These are phyloP conservation scores for Coecobrya sp. DNA, from an alignment of 2,888 invertebrate species.

Conservation along the genomic window DNA sequence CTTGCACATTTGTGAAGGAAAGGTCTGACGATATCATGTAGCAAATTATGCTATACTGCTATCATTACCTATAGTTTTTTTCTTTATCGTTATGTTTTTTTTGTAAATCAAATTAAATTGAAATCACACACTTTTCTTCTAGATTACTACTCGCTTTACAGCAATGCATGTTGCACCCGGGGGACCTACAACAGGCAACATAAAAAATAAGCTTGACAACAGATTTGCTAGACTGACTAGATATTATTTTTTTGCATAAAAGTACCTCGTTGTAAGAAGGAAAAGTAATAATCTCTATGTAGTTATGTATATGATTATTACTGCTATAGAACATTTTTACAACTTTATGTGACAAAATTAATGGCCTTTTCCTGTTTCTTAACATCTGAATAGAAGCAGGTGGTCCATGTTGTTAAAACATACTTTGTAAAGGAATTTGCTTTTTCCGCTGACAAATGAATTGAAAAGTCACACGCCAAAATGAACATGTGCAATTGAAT, in stretches of 20 bases:
- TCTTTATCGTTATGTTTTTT: neutral
- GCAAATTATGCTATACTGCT: neutral
- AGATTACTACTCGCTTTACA: neutral
- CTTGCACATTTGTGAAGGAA: constrained; percentile 17
- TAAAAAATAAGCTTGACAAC: neutral
- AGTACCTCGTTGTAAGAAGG: neutral
- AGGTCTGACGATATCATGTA: neutral
- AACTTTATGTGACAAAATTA: constrained; percentile 40
- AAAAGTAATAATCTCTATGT: neutral
- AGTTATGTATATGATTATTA: constrained; percentile 11
- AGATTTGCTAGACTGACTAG: neutral
- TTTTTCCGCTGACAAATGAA: constrained; percentile 40
- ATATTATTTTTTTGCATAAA: neutral
- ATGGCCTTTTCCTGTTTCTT: neutral
- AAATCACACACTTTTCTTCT: neutral
- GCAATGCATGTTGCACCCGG: neutral
- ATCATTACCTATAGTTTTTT: neutral
- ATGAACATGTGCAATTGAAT: constrained; percentile 17
- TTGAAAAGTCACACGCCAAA: constrained; percentile 25
- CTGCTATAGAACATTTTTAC: neutral
- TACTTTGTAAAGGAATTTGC: constrained; percentile 4
- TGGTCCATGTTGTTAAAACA: constrained; percentile 46
- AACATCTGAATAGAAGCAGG: constrained; percentile 54
- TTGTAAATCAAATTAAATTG: neutral
- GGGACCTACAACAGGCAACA: neutral